phyloP scores from a whole-genome alignment of 2,888 invertebrate species.

The Drosophila gaucha region DNA sequence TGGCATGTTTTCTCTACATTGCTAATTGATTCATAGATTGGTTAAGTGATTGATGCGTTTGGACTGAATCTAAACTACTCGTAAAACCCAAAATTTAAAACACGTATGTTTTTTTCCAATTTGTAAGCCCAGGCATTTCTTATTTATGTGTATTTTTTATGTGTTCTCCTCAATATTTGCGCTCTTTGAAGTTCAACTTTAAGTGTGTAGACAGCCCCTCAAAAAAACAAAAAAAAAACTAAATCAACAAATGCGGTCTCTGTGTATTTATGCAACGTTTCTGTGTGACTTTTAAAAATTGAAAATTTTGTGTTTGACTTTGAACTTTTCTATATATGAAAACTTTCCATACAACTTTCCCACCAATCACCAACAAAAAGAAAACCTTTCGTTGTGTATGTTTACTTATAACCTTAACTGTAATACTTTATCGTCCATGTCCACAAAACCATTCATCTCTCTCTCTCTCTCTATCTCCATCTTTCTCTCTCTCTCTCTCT shows the following conservation, averaged over 20 bases:
- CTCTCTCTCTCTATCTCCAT: slow-evolving; percentile 5
- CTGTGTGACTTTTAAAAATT: slow-evolving; percentile 76
- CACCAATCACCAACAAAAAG: slow-evolving; percentile 38
- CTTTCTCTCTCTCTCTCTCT: slow-evolving; percentile 9
- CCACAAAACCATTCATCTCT: slow-evolving; percentile 52
- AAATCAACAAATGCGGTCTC: slow-evolving; percentile 45
- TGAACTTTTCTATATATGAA: slow-evolving; percentile 25
- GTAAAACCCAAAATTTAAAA: slow-evolving; percentile 26
- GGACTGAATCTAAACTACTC: slow-evolving; percentile 68
- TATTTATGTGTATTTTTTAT: slow-evolving; percentile 41
- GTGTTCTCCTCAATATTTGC: slow-evolving; percentile 27
- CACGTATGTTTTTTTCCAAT: slow-evolving; percentile 39
- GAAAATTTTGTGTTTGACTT: slow-evolving; percentile 40
- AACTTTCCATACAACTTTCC: slow-evolving; percentile 65
- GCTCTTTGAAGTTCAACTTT: slow-evolving; percentile 10
- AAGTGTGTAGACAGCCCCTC: slow-evolving; percentile 35
- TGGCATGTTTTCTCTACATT: slow-evolving; percentile 68
- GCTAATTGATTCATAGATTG: slow-evolving; percentile 62
- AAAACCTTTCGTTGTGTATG: slow-evolving; percentile 57
- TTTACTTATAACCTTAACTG: slow-evolving; percentile 51
- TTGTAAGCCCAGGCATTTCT: slow-evolving; percentile 31
- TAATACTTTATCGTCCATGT: slow-evolving; percentile 51
- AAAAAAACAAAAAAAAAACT: not conserved
- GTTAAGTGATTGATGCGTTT: slow-evolving; percentile 65
- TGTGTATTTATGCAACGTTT: slow-evolving; percentile 81